Percentiles rank a stretch among this genome's conserved stretches.
These are phyloP conservation scores for Macrotus californicus DNA, from an alignment of 2,113 vertebrate genomes.

Conservation along the genomic window DNA sequence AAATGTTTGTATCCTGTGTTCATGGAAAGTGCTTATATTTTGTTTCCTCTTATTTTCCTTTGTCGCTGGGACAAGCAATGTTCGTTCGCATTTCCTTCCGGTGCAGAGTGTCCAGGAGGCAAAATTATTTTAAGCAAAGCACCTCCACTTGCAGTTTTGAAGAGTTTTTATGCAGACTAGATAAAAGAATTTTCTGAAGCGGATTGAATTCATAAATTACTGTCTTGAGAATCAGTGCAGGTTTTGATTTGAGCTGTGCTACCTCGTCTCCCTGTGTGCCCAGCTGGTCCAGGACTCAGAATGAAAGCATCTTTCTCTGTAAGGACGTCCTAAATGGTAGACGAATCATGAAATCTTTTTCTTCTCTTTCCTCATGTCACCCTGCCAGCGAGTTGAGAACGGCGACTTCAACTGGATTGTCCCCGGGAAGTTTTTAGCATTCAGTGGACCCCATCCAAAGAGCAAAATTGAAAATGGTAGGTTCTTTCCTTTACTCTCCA, in stretches of 20 bases:
- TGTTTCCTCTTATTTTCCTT: background rate
- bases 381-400: conserved; percentile 92
- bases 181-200: background rate
- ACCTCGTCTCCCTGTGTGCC: background rate
- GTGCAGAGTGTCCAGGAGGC: background rate
- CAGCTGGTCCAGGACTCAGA: background rate
- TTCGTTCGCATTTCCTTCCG: conserved; percentile 7
- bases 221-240: background rate
- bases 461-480: conserved; percentile 97
- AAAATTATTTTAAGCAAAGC: conserved; percentile 2
- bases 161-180: background rate
- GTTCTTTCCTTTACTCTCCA: conserved; percentile 57
- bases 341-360: conserved; percentile 58
- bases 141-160: background rate
- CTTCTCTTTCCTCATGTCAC: conserved; percentile 57
- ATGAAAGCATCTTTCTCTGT: background rate
- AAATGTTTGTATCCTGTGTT: background rate
- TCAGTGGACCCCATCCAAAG: conserved; percentile 97
- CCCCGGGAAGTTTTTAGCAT: conserved; percentile 94
- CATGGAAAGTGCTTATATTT: background rate
- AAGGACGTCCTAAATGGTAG: background rate
- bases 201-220: background rate
- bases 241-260: background rate
- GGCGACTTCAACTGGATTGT: conserved; percentile 99
- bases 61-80: background rate